A percentile compares a stretch with the other conserved stretches of the same genome.
phyloP scores from a whole-genome alignment of 1,140 invertebrate species.

The Ctenoplectra terminalis region DNA sequence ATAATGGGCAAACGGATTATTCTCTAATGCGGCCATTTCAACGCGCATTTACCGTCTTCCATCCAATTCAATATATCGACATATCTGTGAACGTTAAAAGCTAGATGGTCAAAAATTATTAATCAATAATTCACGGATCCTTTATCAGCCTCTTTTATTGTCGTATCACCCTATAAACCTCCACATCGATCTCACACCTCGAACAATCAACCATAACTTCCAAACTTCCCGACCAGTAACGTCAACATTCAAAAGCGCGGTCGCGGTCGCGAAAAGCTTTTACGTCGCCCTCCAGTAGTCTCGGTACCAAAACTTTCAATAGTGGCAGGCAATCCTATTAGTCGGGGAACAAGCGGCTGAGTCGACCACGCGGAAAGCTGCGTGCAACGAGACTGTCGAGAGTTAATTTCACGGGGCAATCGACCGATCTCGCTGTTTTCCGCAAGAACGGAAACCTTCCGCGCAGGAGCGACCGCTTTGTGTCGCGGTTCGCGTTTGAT shows the following conservation, averaged over 20 bases:
- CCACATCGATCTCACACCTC: no score
- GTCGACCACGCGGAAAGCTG: slow-evolving; percentile 7
- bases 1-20: slow-evolving; percentile 71
- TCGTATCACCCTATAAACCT: no score
- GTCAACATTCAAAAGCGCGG: background rate
- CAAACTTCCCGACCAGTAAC: background rate
- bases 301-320: slow-evolving; percentile 11
- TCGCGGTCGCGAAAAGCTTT: slow-evolving; percentile 1
- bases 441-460: background rate
- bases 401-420: slow-evolving; percentile 49
- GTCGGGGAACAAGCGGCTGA: slow-evolving; percentile 7
- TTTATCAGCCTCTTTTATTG: background rate
- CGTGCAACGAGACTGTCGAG: slow-evolving; percentile 12
- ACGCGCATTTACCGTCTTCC: slow-evolving; percentile 60
- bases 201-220: background rate
- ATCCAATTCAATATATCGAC: background rate
- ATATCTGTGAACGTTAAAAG: background rate
- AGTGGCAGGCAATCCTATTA: slow-evolving; percentile 18
- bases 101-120: background rate
- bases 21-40: slow-evolving; percentile 58
- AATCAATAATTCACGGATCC: background rate
- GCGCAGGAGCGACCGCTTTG: background rate
- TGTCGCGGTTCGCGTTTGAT: slow-evolving; percentile 44
- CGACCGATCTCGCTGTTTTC: slow-evolving; percentile 14
- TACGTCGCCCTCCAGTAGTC: background rate